Base-by-base conservation (phyloP, 2,797 vertebrate species). In the Gadopsis marmoratus region DNA sequence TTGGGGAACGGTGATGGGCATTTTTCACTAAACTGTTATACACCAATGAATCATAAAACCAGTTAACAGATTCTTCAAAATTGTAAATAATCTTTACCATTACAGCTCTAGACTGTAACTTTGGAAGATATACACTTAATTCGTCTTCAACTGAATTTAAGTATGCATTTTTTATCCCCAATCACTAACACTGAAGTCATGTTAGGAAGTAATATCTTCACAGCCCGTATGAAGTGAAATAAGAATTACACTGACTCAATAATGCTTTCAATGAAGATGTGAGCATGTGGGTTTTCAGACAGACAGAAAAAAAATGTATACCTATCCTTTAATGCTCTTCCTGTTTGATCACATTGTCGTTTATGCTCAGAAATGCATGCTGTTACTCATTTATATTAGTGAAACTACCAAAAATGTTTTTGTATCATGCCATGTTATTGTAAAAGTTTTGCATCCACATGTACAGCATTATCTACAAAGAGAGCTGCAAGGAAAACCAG, bases 361-460 rank as follows among this genome's bases (percentile, higher is more conserved):
- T 41, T 56, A 33, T 54, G 61, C 12, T 64, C 19, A 73, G 14
- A 33, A 33, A 45, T 35, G 37, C n/a, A 48, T 33, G 31, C 26
- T 23, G 17, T 23, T 13, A 50, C 59, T 61, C 7, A 62, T 53
- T 33, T 41, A 14, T 71, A 39, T 60, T 17, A 35, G 26, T 53
- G 39, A 65, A 77, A 59, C 26, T 43, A 60, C 33, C 37, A 43
- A 37, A 65, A 71, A 21, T 4, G 74, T 63, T 76, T 70, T 53
- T 55, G 9, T 55, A 41, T 29, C 47, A 21, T 21, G 19, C 2
- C 17, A 16, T 79, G 71, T 53, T 13, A 51, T 59, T n/a, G 7
- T n/a, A 69, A 79, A 74, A 23, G 41, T 70, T 80, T 73, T 61
- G 17, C 47, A 12, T 85, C 85, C 47, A 61, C 54, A 59, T 56